Base-by-base conservation (phyloP, 2,797 vertebrate species). In the Sternotherus odoratus region DNA sequence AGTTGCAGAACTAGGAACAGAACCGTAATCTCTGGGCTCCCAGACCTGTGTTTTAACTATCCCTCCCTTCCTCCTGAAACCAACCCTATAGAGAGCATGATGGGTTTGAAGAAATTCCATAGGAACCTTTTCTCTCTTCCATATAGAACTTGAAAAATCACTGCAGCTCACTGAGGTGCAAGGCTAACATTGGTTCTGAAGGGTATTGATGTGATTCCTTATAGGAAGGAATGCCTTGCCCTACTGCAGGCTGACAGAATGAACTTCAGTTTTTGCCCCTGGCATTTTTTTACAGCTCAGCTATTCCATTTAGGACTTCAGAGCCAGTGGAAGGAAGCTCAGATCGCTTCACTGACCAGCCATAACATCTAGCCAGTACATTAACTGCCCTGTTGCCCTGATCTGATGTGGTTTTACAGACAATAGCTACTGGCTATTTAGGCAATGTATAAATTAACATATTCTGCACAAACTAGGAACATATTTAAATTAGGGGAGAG, bases 271-370 rank as follows among this genome's bases (percentile, higher is more conserved):
- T 87, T 72, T 87, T 53, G 97, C 97, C 96, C 88, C 93, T 28
- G 97, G 97, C 97, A 5, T 74, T 97, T 97, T 84, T 96, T 97
- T 97, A 96, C 97, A 96, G 96, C 97, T 97, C 97, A 97, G 95
- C 96, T 97, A 96, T 96, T 95, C 96, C 97, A 97, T 97, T 97
- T 92, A 89, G 95, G 93, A 94, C 4, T 82, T 87, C 92, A 83
- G 95, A 97, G 96, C 56, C 96, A 94, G 96, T 92, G 96, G 96
- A 96, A 97, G 97, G 96, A 96, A 96, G 95, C 96, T 91, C 11
- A 83, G 96, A 96, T 97, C 97, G 97, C 97, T 97, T 97, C 97
- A 97, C 97, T 97, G 97, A 97, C 97, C 97, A 97, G 96, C 97
- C 96, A 87, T 87, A 96, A 97, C 97, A 96, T 95, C 97, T 23